Evolutionary conservation across 2,113 vertebrate genomes (phyloP).

Genomic region (Cynoglossus semilaevis): DNA sequence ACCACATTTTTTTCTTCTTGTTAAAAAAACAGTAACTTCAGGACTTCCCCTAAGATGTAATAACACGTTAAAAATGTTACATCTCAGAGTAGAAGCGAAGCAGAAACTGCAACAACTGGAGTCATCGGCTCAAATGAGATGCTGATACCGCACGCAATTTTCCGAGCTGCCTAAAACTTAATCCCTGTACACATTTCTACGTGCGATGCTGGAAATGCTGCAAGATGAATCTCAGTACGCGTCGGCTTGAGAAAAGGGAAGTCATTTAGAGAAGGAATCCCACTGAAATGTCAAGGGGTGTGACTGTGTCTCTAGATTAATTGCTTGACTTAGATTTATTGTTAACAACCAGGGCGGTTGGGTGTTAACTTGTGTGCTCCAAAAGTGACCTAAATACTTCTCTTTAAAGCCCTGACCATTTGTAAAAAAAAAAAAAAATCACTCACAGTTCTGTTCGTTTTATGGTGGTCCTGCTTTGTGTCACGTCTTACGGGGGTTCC

Average conservation of each 20-base stretch:
- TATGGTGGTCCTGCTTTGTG: slow-evolving; percentile 34
- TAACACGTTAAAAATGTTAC: not conserved
- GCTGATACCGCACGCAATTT: slow-evolving; percentile 2
- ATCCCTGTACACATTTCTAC: slow-evolving; percentile 1
- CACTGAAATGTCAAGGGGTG: slow-evolving; percentile 13
- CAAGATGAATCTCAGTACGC: slow-evolving; percentile 7
- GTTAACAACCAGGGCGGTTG: slow-evolving; percentile 2
- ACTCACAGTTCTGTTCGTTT: slow-evolving; percentile 3
- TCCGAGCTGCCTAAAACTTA: not conserved
- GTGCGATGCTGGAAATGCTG: slow-evolving; percentile 21
- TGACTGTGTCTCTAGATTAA: slow-evolving; percentile 21
- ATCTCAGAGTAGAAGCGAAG: not conserved
- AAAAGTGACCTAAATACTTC: not conserved
- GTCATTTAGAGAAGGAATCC: slow-evolving; percentile 26
- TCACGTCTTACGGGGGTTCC: slow-evolving; percentile 17
- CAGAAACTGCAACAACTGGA: not conserved
- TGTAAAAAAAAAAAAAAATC: slow-evolving; percentile 5
- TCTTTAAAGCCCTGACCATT: slow-evolving; percentile 2
- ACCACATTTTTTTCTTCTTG: not conserved
- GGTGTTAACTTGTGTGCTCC: not conserved
- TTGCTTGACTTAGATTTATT: slow-evolving; percentile 17
- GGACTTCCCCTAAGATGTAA: not conserved
- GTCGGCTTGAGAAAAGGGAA: slow-evolving; percentile 26
- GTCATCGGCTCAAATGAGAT: slow-evolving; percentile 2
- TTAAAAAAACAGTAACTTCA: not conserved